Conservation (phyloP, 2,888 invertebrate genomes). For the Cheilosia pagana region DNA sequence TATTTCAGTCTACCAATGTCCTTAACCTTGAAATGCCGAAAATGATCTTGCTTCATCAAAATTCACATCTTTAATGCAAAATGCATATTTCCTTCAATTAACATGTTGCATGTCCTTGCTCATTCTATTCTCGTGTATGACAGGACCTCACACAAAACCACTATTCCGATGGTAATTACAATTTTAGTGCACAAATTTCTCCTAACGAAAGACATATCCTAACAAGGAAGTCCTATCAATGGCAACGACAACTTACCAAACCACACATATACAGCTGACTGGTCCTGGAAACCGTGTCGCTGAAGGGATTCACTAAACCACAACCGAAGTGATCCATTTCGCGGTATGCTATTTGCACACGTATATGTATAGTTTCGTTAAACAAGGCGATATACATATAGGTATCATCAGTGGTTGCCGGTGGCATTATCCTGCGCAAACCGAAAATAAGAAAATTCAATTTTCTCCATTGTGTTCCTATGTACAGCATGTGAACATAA, state of each 20-base stretch:
- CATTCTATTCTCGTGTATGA: no score
- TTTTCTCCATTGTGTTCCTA: constrained; percentile 27
- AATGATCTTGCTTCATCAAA: no score
- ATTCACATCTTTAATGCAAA: no score
- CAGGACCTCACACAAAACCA: no score
- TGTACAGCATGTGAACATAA: constrained; percentile 8
- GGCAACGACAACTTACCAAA: constrained; percentile 6
- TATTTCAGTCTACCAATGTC: no score
- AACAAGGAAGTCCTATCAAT: not conserved
- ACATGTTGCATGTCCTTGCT: no score
- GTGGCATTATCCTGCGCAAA: constrained; percentile 24
- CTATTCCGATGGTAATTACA: not conserved
- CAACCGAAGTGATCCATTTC: not conserved
- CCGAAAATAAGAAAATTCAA: constrained; percentile 20
- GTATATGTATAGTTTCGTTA: not conserved
- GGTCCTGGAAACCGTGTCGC: constrained; percentile 4
- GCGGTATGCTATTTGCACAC: not conserved
- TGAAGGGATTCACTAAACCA: not conserved
- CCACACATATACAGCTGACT: not conserved
- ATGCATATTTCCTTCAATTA: no score
- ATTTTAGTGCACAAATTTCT: constrained; percentile 32
- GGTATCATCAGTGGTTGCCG: not conserved
- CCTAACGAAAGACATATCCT: not conserved
- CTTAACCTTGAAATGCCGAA: no score
- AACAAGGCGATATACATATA: not conserved